phyloP scores from a whole-genome alignment of 2,888 invertebrate genomes.

The Eupithecia abbreviata region DNA sequence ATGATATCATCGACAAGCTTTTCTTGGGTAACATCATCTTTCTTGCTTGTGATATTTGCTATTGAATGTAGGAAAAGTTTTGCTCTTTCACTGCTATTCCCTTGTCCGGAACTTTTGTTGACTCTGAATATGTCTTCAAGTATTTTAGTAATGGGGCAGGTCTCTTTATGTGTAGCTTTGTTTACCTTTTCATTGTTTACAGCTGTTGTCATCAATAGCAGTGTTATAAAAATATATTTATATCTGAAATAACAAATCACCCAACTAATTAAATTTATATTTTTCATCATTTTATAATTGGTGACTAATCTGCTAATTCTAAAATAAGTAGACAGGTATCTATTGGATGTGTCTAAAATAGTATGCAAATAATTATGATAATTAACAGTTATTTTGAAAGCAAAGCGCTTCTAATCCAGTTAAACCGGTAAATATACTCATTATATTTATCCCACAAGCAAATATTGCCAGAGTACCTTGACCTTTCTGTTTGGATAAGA shows the following conservation, averaged over 20 bases:
- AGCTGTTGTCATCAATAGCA: slow-evolving; percentile 47
- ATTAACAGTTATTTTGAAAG: slow-evolving; percentile 1
- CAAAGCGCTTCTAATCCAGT: slow-evolving; percentile 24
- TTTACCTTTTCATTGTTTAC: slow-evolving; percentile 48
- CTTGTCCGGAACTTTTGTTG: slow-evolving; percentile 60
- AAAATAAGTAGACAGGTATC: neutral
- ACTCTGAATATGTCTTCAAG: slow-evolving; percentile 77
- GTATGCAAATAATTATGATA: neutral
- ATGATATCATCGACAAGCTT: slow-evolving; percentile 74
- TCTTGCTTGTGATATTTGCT: slow-evolving; percentile 76
- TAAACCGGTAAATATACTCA: slow-evolving; percentile 21
- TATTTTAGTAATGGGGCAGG: slow-evolving; percentile 73
- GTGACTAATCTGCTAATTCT: neutral
- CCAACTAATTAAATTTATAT: neutral
- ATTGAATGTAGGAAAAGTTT: slow-evolving; percentile 81
- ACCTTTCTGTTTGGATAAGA: slow-evolving; percentile 23
- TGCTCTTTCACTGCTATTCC: slow-evolving; percentile 79
- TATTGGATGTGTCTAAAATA: neutral
- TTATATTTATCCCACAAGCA: slow-evolving; percentile 22
- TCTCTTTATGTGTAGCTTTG: slow-evolving; percentile 54
- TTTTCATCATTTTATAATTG: no score
- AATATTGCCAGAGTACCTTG: slow-evolving; percentile 31
- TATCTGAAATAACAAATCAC: slow-evolving; percentile 53
- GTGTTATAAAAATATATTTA: slow-evolving; percentile 58
- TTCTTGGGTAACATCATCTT: slow-evolving; percentile 64